Conservation (phyloP, 2,888 invertebrate genomes). For the Nomada hirtipes region DNA sequence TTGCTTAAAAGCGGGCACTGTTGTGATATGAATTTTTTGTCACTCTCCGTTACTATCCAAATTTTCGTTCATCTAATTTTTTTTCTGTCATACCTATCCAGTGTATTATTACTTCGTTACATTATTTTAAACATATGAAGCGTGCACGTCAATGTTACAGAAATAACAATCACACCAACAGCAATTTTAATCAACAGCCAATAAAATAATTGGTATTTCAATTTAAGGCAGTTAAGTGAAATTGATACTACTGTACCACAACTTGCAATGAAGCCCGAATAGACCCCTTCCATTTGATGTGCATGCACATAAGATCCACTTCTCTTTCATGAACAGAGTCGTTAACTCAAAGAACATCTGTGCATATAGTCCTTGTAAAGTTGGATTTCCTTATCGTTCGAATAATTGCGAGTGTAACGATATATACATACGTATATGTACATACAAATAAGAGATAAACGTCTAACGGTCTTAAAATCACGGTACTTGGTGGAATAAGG, state of each 20-base stretch:
- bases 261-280: slow-evolving; percentile 4
- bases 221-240: neutral
- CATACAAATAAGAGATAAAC: slow-evolving; percentile 22
- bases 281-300: neutral
- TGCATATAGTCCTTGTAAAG: slow-evolving; percentile 1
- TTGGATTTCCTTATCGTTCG: slow-evolving; percentile 11
- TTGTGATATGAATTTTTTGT: no score
- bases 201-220: neutral
- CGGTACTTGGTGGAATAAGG: slow-evolving; percentile 1
- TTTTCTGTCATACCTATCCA: no score
- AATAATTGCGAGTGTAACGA: slow-evolving; percentile 22
- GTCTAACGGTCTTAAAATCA: slow-evolving; percentile 4
- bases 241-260: neutral
- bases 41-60: neutral
- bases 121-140: no score
- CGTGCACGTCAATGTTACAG: no score
- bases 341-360: slow-evolving; percentile 9
- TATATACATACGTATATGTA: neutral
- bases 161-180: no score
- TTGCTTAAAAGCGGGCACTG: no score
- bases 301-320: slow-evolving; percentile 10
- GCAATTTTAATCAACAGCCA: no score
- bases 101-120: no score
- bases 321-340: neutral
- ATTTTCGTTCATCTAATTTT: neutral